Conservation (phyloP, 2,888 invertebrate genomes). For the Stratiomys singularior region DNA sequence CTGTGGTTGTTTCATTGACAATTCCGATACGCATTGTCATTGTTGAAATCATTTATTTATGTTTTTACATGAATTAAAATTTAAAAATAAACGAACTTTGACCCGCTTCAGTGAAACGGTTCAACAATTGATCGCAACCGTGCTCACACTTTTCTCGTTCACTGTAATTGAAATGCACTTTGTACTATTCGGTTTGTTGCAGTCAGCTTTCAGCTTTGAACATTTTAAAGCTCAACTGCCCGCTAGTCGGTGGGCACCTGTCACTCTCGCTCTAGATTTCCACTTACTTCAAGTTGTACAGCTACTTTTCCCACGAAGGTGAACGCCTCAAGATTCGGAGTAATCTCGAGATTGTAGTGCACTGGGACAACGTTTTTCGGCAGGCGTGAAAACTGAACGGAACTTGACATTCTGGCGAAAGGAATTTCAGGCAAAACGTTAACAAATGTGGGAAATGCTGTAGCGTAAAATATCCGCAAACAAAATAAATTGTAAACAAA, state of each 20-base stretch:
- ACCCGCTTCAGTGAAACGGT: too few species aligned
- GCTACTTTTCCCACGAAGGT: constrained; percentile 86
- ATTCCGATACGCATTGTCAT: too few species aligned
- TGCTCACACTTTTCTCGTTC: too few species aligned
- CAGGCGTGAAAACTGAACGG: constrained; percentile 67
- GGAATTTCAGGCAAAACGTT: background rate
- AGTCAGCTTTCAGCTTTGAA: background rate
- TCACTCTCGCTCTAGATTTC: background rate
- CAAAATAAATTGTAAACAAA: background rate
- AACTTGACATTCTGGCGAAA: background rate
- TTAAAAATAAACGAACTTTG: too few species aligned
- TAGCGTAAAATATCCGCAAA: background rate
- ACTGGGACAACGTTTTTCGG: constrained; percentile 84
- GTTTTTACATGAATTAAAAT: too few species aligned
- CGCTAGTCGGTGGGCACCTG: background rate
- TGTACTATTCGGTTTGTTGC: too few species aligned
- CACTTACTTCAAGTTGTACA: constrained; percentile 84
- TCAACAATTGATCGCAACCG: too few species aligned
- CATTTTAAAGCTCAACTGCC: background rate
- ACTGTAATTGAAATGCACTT: too few species aligned
- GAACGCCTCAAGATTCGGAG: constrained; percentile 86
- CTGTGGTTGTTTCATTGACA: too few species aligned
- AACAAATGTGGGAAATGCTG: background rate
- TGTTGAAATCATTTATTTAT: too few species aligned
- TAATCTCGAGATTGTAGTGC: constrained; percentile 86